Evolutionary conservation across 2,113 vertebrate species (phyloP), one percentile per base, ranked within the genome.

Genomic region (Rhadina sibilatrix): DNA sequence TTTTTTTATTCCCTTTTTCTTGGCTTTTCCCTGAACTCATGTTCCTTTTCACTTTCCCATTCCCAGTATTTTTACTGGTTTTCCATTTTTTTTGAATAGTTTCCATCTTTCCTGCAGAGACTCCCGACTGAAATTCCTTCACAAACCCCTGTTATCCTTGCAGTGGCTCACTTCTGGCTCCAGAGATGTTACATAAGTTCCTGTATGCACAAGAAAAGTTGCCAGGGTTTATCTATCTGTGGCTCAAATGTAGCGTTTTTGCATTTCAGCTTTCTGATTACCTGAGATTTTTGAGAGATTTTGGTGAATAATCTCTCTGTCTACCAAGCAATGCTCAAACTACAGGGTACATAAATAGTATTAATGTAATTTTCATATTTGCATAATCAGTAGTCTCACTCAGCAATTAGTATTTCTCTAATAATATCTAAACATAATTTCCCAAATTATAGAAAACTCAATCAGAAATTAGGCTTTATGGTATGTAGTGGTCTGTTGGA

Each of bases 351-450:
- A 61, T 27, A 83, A 54, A 46, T 50, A 42, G 22, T 21, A 86
- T 78, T 60, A 6, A 47, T 75, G 21, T 72, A 71, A 89, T 95
- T 89, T 89, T 65, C 54, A 47, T 63, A 78, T 77, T 59, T 83
- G 27, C 76, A 71, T 81, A 81, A 81, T 83, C 64, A 71, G 31
- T 83, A 54, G 46, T 82, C 33, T 96, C 75, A 76, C 47, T 31
- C 63, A 90, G 31, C 63, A 94, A 88, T 92, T 95, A 90, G 44
- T 46, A 82, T 93, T 80, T 95, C 50, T 38, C 53, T 88, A 49
- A 78, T 92, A 66, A 71, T 92, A 52, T 71, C 31, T 64, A 78
- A 94, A 54, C 11, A 49, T 60, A 49, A 40, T 87, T 87, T 93
- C 53, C 52, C 44, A 56, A 49, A 78, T 88, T n/a, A 90, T 22